A percentile compares a stretch with the other conserved stretches of the same genome.
Evolutionary conservation across 92 coral and sea anemone genomes (phyloP).

Genomic region (Blastomussa wellsi): DNA sequence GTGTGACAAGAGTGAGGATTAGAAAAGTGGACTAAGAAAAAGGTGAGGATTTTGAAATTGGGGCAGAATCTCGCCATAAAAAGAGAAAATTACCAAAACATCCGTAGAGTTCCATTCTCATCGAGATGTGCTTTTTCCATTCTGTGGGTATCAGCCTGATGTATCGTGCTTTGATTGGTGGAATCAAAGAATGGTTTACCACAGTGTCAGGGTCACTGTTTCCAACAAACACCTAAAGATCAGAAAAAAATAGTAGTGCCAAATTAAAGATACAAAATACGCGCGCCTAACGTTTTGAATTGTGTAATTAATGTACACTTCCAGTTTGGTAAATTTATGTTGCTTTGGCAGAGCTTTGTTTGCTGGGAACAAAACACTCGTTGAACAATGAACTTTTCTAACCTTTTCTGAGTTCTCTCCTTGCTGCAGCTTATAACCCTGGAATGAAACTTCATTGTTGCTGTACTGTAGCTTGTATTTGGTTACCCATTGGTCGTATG

Average conservation of each 20-base stretch:
- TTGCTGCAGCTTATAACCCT: constrained; percentile 4
- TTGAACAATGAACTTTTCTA: too few relatives aligned
- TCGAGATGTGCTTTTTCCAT: constrained; percentile 12
- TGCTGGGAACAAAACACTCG: too few relatives aligned
- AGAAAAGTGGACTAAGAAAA: too few relatives aligned
- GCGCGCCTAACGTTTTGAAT: too few relatives aligned
- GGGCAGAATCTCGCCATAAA: too few relatives aligned
- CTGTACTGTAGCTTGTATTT: constrained; percentile 4
- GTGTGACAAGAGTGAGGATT: too few relatives aligned
- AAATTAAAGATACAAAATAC: too few relatives aligned
- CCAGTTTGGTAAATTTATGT: too few relatives aligned
- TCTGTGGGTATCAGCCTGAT: constrained; percentile 17
- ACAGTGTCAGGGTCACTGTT: constrained; percentile 16
- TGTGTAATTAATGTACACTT: too few relatives aligned
- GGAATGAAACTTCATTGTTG: constrained; percentile 9
- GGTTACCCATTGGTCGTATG: neutral
- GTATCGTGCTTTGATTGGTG: constrained; percentile 19
- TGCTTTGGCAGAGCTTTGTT: too few relatives aligned
- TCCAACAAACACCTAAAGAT: constrained; percentile 18
- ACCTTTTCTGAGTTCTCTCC: constrained; percentile 14
- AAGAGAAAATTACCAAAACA: constrained; percentile 3
- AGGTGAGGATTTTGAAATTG: too few relatives aligned
- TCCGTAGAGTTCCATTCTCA: constrained; percentile 29
- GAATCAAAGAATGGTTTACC: constrained; percentile 1
- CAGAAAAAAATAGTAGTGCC: neutral